Evolutionary conservation across 2,113 vertebrate genomes (phyloP).

Genomic region (Boleophthalmus pectinirostris): DNA sequence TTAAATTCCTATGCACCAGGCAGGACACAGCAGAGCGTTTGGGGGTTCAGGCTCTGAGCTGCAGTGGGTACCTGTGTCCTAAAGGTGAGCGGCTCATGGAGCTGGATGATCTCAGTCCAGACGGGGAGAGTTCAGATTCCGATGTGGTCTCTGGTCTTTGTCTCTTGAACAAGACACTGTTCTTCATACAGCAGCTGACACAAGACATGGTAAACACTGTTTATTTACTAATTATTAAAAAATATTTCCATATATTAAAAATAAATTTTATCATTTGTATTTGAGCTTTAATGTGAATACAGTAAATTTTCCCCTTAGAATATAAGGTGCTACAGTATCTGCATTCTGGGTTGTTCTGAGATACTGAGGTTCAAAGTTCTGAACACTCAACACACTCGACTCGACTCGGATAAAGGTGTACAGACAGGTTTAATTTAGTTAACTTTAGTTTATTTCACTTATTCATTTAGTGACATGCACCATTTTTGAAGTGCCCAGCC

Average conservation of each 20-base stretch:
- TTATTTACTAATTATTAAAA: neutral
- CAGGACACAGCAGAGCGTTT: constrained; percentile 91
- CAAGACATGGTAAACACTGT: constrained; percentile 85
- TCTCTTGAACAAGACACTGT: constrained; percentile 90
- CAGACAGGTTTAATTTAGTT: too few species aligned
- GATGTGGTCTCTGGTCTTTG: constrained; percentile 80
- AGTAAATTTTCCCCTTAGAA: too few species aligned
- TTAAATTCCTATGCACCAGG: constrained; percentile 93
- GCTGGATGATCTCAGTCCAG: constrained; percentile 70
- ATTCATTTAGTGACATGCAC: too few species aligned
- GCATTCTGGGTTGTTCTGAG: too few species aligned
- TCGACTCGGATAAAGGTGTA: too few species aligned
- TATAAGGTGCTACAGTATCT: too few species aligned
- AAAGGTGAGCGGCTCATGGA: constrained; percentile 70
- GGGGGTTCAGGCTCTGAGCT: constrained; percentile 87
- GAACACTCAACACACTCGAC: too few species aligned
- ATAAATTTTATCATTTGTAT: neutral
- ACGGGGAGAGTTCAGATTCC: constrained; percentile 56
- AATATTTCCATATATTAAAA: neutral
- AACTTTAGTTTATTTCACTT: too few species aligned
- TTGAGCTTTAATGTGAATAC: neutral
- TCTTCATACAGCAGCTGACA: constrained; percentile 93
- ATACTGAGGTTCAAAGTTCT: too few species aligned
- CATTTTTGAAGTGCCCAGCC: too few species aligned
- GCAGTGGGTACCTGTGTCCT: constrained; percentile 88